These are phyloP conservation scores for Carassius carassius DNA, from an alignment of 2,113 vertebrate genomes.

Conservation along the genomic window DNA sequence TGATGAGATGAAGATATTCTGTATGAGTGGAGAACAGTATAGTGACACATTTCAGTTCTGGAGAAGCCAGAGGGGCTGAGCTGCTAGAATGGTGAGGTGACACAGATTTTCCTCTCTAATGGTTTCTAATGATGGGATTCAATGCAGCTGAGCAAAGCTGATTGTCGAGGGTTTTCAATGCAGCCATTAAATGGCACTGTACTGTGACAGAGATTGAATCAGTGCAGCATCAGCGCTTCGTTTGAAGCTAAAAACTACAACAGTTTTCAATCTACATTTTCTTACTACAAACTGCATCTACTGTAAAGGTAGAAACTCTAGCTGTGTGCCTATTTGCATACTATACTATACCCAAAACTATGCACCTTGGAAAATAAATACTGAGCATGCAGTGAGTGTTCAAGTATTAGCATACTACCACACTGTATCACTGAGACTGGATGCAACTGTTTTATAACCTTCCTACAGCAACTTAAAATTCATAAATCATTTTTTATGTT, in stretches of 20 bases:
- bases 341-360: neutral
- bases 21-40: neutral
- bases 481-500: neutral
- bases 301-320: neutral
- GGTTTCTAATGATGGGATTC: conserved; percentile 28
- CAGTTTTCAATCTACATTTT: neutral
- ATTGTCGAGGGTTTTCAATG: conserved; percentile 23
- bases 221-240: conserved; percentile 26
- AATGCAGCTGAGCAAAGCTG: conserved; percentile 20
- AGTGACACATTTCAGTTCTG: neutral
- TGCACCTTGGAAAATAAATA: neutral
- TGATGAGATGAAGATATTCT: neutral
- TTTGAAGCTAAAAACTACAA: conserved; percentile 13
- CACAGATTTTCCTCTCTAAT: conserved; percentile 43
- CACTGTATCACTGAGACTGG: too few species aligned
- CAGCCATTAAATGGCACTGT: conserved; percentile 8
- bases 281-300: neutral
- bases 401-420: neutral
- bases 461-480: neutral
- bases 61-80: neutral
- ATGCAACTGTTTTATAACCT: neutral
- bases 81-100: conserved; percentile 29
- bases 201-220: conserved; percentile 24
- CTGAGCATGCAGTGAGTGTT: neutral
- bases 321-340: neutral